Evolutionary conservation across 2,797 vertebrate genomes (phyloP).

Genomic region (Coregonus ussuriensis): DNA sequence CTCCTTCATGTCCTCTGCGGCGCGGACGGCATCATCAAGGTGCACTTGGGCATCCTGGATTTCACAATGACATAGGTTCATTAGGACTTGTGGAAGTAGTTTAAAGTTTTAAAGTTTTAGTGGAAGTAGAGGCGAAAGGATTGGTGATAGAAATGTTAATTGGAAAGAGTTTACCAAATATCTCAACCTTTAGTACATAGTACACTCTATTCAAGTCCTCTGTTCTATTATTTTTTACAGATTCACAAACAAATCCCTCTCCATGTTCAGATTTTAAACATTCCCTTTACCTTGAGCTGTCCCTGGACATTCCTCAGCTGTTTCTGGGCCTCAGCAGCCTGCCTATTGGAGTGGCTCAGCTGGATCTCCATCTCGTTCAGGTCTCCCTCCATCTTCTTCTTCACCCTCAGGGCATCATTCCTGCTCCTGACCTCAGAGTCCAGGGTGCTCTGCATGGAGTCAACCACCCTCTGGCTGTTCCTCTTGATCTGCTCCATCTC

Average conservation of each 20-base stretch:
- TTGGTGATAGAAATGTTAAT: background rate
- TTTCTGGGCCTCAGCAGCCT: conserved; percentile 76
- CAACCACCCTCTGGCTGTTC: conserved; percentile 70
- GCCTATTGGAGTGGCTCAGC: conserved; percentile 73
- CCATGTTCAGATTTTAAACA: background rate
- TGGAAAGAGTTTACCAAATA: no score
- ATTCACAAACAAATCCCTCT: no score
- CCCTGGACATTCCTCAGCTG: conserved; percentile 72
- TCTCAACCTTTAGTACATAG: background rate
- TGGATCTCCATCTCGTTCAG: conserved; percentile 79
- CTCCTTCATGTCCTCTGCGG: no score
- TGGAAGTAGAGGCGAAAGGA: no score
- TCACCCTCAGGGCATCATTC: conserved; percentile 77
- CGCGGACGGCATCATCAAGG: conserved; percentile 70
- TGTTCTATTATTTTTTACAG: background rate
- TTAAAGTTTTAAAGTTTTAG: no score
- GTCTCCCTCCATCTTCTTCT: conserved; percentile 81
- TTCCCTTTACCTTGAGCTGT: conserved; percentile 73
- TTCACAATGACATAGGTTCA: background rate
- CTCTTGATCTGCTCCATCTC: conserved; percentile 79
- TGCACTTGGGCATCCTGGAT: conserved; percentile 75
- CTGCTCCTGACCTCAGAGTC: conserved; percentile 77
- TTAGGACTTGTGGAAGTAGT: no score
- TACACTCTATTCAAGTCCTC: background rate
- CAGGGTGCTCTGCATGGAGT: conserved; percentile 72